These are phyloP conservation scores for Sebastes nivosus DNA, from an alignment of 2,797 vertebrate species.

Conservation along the genomic window DNA sequence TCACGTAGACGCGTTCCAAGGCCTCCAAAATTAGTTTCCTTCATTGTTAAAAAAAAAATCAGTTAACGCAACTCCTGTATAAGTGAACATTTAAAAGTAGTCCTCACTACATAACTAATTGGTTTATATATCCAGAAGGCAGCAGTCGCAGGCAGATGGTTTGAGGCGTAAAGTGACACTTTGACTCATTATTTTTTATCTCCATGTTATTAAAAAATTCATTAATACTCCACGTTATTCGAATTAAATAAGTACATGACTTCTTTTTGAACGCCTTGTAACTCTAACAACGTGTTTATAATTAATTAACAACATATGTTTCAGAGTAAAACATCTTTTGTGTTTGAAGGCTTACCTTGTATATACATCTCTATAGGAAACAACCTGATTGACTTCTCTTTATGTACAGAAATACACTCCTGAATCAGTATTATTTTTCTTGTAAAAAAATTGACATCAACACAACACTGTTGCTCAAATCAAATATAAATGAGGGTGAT, in stretches of 20 bases:
- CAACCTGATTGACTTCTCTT: background rate
- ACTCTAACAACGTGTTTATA: background rate
- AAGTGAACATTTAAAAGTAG: background rate
- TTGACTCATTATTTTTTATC: slow-evolving; percentile 28
- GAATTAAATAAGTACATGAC: background rate
- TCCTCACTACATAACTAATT: background rate
- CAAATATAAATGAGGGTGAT: background rate
- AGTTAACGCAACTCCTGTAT: background rate
- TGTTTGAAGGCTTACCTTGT: background rate
- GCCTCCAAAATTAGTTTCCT: accelerated
- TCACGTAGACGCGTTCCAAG: accelerated
- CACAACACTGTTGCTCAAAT: background rate
- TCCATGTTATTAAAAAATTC: background rate
- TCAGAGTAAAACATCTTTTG: background rate
- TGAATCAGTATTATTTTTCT: background rate
- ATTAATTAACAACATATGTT: background rate
- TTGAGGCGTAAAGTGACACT: background rate
- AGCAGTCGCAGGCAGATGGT: background rate
- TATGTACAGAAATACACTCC: background rate
- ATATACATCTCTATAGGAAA: background rate
- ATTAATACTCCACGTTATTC: background rate
- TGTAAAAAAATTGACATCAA: background rate
- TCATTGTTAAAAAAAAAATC: no score
- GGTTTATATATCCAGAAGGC: slow-evolving; percentile 21
- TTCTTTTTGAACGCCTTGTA: background rate